Conservation (phyloP, 2,888 invertebrate species). For the Lepidocyrtoides sp. region DNA sequence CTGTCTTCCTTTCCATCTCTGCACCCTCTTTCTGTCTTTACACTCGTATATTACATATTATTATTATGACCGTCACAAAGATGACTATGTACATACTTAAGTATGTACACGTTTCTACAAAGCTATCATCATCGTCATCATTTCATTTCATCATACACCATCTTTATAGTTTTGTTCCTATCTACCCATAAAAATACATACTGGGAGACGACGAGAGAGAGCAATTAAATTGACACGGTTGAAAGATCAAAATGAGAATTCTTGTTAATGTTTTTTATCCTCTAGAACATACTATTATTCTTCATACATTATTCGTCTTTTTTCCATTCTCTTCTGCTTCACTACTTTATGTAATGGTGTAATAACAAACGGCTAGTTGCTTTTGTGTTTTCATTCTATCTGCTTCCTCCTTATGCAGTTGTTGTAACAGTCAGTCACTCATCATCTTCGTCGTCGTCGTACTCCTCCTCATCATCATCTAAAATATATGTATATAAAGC, state of each 20-base stretch:
- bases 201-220: slow-evolving; percentile 75
- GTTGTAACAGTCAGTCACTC: slow-evolving; percentile 75
- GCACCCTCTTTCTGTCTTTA: slow-evolving; percentile 54
- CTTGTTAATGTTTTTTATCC: slow-evolving; percentile 81
- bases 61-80: slow-evolving; percentile 25
- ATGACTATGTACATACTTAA: slow-evolving; percentile 35
- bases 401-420: slow-evolving; percentile 6
- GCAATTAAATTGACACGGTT: slow-evolving; percentile 84
- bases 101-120: slow-evolving; percentile 34
- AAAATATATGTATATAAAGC: not conserved
- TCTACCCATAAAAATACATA: slow-evolving; percentile 10
- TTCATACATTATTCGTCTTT: slow-evolving; percentile 66
- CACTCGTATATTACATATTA: slow-evolving; percentile 47
- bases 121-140: slow-evolving; percentile 27
- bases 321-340: slow-evolving; percentile 67
- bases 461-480: slow-evolving; percentile 40
- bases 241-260: slow-evolving; percentile 83
- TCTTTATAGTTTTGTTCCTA: slow-evolving; percentile 32
- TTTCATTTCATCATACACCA: slow-evolving; percentile 50
- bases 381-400: slow-evolving; percentile 26
- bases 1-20: slow-evolving; percentile 27
- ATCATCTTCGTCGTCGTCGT: slow-evolving; percentile 74
- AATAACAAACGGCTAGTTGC: slow-evolving; percentile 73
- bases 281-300: slow-evolving; percentile 13
- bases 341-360: slow-evolving; percentile 77